Evolutionary conservation across 2,888 invertebrate genomes (phyloP), one percentile per base, ranked within the genome.

Genomic region (Cyclophora albipunctata): DNA sequence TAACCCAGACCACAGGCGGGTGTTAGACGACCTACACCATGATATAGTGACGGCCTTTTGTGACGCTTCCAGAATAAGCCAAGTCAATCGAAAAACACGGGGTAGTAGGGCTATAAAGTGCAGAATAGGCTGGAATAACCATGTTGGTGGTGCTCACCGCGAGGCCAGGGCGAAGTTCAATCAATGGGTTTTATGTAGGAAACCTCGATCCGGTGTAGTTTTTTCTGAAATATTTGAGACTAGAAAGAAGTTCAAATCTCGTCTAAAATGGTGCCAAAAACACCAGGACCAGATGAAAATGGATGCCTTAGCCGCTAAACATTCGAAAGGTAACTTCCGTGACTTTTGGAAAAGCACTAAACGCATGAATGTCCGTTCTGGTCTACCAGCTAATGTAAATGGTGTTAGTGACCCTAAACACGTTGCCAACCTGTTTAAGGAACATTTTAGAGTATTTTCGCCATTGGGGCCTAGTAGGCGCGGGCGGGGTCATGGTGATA

Each of bases 91-190:
- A 4, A 6, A 6, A 6, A 7, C 5, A 41, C 35, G 7, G 5
- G 40, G 6, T 34, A 6, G 5, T 6, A 2, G 42, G 5, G 5
- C 0, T 7, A 46, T 35, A 33, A 33, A 7, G 41, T 46, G 3
- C 5, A 62, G n/a, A 6, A 46, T 2, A n/a, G 59, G 62, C 0
- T 64, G 63, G 63, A 64, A 62, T 42, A 52, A 47, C 3, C 46
- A 64, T 34, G 62, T 64, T 4, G 50, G 49, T 2, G 50, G 41
- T 6, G 57, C 60, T 34, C 58, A 62, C 37, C 33, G 45, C 51
- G 47, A 50, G 48, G 62, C 63, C 41, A 53, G 60, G 42, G 20
- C 20, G 3, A 48, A 42, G 3, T 61, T 58, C 51, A 7, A 52
- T 4, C 34, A 45, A 3, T 64, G 63, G 63, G n/a, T 57, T 20